A percentile compares a stretch with the other conserved stretches of the same genome.
These are phyloP conservation scores for Pteromalus puparum DNA, from an alignment of 1,140 invertebrate genomes.

Conservation along the genomic window DNA sequence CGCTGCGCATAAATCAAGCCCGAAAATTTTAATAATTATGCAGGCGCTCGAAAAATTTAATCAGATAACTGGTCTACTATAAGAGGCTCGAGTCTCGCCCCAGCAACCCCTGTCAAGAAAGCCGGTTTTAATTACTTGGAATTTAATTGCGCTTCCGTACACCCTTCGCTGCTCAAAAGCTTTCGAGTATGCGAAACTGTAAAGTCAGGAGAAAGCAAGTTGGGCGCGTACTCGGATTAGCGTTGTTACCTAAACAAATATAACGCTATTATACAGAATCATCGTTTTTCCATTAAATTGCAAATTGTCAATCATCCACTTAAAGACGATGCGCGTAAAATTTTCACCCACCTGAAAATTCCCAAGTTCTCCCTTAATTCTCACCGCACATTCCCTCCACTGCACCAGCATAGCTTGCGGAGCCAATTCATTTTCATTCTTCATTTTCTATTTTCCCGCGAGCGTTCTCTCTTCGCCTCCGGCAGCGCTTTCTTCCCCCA, in stretches of 20 bases:
- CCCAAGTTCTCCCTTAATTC: constrained; percentile 14
- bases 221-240: constrained; percentile 43
- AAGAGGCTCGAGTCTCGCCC: constrained; percentile 38
- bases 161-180: constrained; percentile 11
- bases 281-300: not conserved
- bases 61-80: constrained; percentile 44
- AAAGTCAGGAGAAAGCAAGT: constrained; percentile 46
- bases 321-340: not conserved
- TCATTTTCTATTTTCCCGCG: constrained; percentile 41
- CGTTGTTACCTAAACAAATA: constrained; percentile 71
- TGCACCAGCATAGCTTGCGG: not conserved
- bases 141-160: constrained; percentile 52
- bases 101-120: constrained; percentile 46
- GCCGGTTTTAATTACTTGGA: constrained; percentile 51
- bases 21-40: constrained; percentile 44
- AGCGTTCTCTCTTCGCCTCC: not conserved
- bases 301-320: not conserved
- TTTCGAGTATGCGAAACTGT: constrained; percentile 40
- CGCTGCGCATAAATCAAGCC: constrained; percentile 32
- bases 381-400: not conserved
- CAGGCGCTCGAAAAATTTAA: constrained; percentile 43
- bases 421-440: constrained; percentile 47
- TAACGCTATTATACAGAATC: constrained; percentile 61
- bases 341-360: constrained; percentile 2
- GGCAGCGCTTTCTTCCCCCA: constrained; percentile 27